Conservation (phyloP, 2,113 vertebrate genomes). For the Chelonoidis abingdonii region DNA sequence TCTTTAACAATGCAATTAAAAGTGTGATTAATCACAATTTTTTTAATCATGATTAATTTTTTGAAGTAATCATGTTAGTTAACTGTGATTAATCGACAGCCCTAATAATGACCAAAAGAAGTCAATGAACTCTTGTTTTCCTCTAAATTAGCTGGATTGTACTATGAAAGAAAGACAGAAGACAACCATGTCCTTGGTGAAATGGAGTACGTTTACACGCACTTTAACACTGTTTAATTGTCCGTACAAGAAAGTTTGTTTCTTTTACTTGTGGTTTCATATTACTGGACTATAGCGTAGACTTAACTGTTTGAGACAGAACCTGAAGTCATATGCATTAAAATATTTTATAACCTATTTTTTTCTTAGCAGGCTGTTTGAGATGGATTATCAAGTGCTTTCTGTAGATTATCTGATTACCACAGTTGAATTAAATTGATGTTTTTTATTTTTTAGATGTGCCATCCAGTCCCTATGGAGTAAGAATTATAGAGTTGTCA, state of each 20-base stretch:
- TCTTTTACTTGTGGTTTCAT: neutral
- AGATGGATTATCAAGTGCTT: neutral
- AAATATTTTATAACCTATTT: neutral
- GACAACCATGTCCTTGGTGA: neutral
- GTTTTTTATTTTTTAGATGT: conserved; percentile 83
- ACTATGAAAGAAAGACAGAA: neutral
- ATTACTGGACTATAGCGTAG: neutral
- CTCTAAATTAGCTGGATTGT: neutral
- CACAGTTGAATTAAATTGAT: neutral
- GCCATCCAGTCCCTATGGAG: conserved; percentile 93
- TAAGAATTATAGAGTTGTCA: conserved; percentile 90
- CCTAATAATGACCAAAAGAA: neutral
- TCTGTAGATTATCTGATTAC: neutral
- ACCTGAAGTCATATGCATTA: neutral
- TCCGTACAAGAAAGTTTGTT: neutral
- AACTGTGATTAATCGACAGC: no score
- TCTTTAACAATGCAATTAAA: no score
- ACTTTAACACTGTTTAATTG: neutral
- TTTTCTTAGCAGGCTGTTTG: neutral
- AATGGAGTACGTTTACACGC: neutral
- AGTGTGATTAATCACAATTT: no score
- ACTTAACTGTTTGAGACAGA: neutral
- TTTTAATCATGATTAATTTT: no score
- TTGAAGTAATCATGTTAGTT: no score
- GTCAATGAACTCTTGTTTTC: neutral